Base-by-base conservation (phyloP, 2,797 vertebrate genomes). In the Tachyglossus aculeatus region DNA sequence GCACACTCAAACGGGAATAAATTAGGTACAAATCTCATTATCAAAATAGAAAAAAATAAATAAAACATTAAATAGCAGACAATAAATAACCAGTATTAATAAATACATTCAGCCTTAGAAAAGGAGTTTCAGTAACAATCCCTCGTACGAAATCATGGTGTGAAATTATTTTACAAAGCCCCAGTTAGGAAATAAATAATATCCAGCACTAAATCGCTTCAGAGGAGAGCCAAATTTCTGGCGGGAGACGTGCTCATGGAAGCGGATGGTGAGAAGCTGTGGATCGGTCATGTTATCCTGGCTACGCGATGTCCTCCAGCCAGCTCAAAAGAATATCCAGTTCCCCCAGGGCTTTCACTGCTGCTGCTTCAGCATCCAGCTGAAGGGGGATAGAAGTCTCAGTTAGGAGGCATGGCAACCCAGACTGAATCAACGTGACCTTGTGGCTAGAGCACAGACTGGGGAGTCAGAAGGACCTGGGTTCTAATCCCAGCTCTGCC, bases 311-410 rank as follows among this genome's bases (percentile, higher is more conserved):
- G 37, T 85, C 82, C 37, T 92, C 89, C 73, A 94, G 77, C 92
- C 92, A 94, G 48, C 77, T 82, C 12, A 94, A 54, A 0, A 94
- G 77, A 71, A 92, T 91, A 41, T 91, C 86, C 15, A 94, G 73
- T 66, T 94, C 93, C 0, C 92, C 92, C 58, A 94, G 36, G 32
- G 89, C 88, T 54, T 94, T 93, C 41, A 91, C 81, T 3, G 75
- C 88, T 9, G 90, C 91, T 16, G 77, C 71, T 1, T 74, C 83
- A 55, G 77, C 62, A 1, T 88, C 72, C 14, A 93, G 78, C 93
- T 94, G 86, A 38, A 74, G 87, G 40, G 1, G 55, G 0, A 61
- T 10, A 68, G 36, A 38, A 34, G 5, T 0, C 5, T 19, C 9
- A 1, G 3, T 29, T 5, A n/a, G n/a, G n/a, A n/a, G n/a, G n/a